These are phyloP conservation scores for Caenorhabditis brenneri DNA, from an alignment of 1,140 invertebrate species.

Conservation along the genomic window DNA sequence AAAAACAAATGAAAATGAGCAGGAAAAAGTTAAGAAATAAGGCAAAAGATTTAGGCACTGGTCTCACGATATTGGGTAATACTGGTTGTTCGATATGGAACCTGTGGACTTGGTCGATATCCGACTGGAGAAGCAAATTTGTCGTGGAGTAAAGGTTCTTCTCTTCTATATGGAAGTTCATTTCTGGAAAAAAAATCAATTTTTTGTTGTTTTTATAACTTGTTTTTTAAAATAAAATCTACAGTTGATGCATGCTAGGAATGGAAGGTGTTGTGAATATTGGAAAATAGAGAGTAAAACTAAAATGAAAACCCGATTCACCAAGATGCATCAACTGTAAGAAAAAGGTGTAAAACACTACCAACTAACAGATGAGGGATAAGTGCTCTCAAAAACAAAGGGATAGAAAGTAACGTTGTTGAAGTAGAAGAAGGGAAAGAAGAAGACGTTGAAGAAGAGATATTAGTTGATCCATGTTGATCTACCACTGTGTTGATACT, in stretches of 20 bases:
- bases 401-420: background rate
- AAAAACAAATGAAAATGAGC: background rate
- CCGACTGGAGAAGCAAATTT: conserved; percentile 6
- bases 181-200: background rate
- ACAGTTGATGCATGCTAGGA: too few species aligned
- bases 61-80: conserved; percentile 37
- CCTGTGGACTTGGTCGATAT: background rate
- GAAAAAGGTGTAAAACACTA: background rate
- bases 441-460: too few species aligned
- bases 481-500: background rate
- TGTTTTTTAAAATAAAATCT: background rate
- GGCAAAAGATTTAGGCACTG: conserved; percentile 19
- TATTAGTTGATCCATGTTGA: conserved; percentile 32
- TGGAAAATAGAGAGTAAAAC: too few species aligned
- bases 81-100: conserved; percentile 27
- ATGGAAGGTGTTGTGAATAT: background rate
- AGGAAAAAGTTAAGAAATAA: too few species aligned
- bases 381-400: conserved; percentile 27
- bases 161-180: conserved; percentile 19
- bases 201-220: background rate
- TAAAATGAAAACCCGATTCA: too few species aligned
- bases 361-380: conserved; percentile 18
- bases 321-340: background rate
- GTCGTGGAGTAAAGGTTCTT: conserved; percentile 15
- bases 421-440: background rate